Evolutionary conservation across 2,113 vertebrate species (phyloP).

Genomic region (Amblyopsis rosae): DNA sequence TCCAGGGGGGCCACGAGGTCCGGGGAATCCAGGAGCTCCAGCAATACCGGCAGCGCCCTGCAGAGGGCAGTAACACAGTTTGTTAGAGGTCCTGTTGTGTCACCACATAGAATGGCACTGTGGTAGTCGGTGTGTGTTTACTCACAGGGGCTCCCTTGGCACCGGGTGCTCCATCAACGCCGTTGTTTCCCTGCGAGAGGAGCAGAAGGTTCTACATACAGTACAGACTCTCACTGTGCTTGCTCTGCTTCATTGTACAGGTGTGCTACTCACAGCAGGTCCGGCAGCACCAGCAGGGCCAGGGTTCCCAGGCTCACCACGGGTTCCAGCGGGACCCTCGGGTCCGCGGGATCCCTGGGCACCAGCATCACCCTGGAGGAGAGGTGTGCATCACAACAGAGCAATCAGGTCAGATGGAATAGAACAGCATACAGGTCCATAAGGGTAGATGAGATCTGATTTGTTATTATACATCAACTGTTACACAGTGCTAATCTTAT

Average conservation of each 20-base stretch:
- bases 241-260: neutral
- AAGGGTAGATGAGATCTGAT: no score
- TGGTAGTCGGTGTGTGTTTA: conserved; percentile 39
- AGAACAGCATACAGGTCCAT: no score
- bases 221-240: no score
- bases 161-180: conserved; percentile 90
- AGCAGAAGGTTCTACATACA: conserved; percentile 4
- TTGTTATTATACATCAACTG: no score
- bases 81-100: neutral
- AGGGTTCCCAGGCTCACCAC: conserved; percentile 91
- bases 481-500: no score
- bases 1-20: conserved; percentile 93
- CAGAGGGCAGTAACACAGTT: conserved; percentile 60
- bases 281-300: conserved; percentile 93
- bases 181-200: conserved; percentile 86
- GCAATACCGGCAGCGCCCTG: conserved; percentile 93
- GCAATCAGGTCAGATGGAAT: no score
- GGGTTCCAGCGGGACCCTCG: conserved; percentile 90
- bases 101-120: neutral
- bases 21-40: conserved; percentile 97
- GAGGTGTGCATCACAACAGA: no score
- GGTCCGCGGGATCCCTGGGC: conserved; percentile 88
- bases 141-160: conserved; percentile 90
- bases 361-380: conserved; percentile 88
- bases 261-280: conserved; percentile 82